Evolutionary conservation across 1,140 invertebrate genomes (phyloP).

Genomic region (Euwallacea similis): DNA sequence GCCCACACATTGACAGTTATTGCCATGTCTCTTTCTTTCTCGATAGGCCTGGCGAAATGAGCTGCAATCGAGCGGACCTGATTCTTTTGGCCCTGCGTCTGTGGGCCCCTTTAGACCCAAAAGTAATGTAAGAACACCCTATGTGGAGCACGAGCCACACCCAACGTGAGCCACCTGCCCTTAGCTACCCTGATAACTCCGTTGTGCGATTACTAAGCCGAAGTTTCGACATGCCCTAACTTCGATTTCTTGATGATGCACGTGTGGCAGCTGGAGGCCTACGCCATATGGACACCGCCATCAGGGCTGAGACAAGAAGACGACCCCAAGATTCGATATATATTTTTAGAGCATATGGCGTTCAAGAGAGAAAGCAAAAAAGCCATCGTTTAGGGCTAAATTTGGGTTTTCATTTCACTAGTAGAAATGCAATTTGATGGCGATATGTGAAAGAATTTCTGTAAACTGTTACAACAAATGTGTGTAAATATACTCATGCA

Average conservation of each 20-base stretch:
- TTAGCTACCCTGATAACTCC: neutral
- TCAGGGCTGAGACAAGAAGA: conserved; percentile 6
- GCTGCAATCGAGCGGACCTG: too few relatives aligned
- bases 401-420: too few relatives aligned
- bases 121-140: neutral
- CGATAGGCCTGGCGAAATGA: too few relatives aligned
- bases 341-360: neutral
- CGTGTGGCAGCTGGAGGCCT: conserved; percentile 5
- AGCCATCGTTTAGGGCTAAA: too few relatives aligned
- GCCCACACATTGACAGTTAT: too few relatives aligned
- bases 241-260: conserved; percentile 9
- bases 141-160: conserved; percentile 3
- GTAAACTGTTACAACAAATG: too few relatives aligned
- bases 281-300: conserved; percentile 2
- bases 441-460: too few relatives aligned
- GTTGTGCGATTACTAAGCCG: neutral
- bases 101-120: neutral
- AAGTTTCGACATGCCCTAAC: neutral
- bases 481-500: too few relatives aligned
- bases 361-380: too few relatives aligned
- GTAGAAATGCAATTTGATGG: too few relatives aligned
- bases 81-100: too few relatives aligned
- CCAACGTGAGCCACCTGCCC: conserved; percentile 8
- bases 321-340: conserved; percentile 2
- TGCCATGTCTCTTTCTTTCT: too few relatives aligned